Evolutionary conservation across 1,140 invertebrate genomes (phyloP).

Genomic region (Potamilus streckersoni): DNA sequence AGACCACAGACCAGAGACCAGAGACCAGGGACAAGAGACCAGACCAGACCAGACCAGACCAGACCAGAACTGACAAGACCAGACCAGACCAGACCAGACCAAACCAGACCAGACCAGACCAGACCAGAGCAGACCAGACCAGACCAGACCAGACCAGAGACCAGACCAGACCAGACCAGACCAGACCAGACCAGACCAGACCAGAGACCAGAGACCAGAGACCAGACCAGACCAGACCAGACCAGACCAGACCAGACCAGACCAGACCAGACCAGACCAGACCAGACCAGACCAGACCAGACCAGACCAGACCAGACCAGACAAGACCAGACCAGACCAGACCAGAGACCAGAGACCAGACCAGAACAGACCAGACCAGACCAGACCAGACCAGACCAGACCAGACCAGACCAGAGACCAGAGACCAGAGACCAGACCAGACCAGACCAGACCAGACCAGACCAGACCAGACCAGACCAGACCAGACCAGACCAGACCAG

Average conservation of each 20-base stretch:
- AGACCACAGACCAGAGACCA: too few relatives aligned
- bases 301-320: conserved; percentile 7
- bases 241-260: not conserved
- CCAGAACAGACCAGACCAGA: conserved; percentile 8
- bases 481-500: conserved; percentile 55
- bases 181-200: not conserved
- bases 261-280: too few relatives aligned
- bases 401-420: conserved; percentile 6
- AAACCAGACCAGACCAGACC: too few relatives aligned
- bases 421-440: too few relatives aligned
- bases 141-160: too few relatives aligned
- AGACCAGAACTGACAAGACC: too few relatives aligned
- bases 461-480: conserved; percentile 52
- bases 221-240: not conserved
- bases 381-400: conserved; percentile 6
- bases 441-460: too few relatives aligned
- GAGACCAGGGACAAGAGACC: conserved; percentile 14
- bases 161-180: conserved; percentile 2
- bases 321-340: conserved; percentile 10
- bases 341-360: conserved; percentile 9
- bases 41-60: too few relatives aligned
- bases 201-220: too few relatives aligned
- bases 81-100: too few relatives aligned
- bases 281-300: not conserved
- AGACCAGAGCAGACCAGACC: too few relatives aligned